Evolutionary conservation across 1,140 invertebrate species (phyloP).

Genomic region (Cotesia glomerata): DNA sequence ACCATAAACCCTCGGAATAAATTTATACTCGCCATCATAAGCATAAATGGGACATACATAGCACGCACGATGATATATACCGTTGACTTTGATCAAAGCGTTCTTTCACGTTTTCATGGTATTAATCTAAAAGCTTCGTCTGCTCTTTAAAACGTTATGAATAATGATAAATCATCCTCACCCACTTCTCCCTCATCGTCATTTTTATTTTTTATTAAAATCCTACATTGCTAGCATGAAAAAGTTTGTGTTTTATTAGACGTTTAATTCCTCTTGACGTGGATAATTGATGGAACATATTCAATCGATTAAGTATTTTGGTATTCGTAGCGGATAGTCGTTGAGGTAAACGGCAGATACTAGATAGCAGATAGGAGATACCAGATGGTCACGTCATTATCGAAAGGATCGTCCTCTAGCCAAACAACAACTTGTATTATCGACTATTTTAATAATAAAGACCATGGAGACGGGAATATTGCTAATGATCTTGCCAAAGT

Average conservation of each 20-base stretch:
- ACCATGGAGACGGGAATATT: slow-evolving; percentile 10
- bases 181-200: background rate
- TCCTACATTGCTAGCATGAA: too few relatives aligned
- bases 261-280: background rate
- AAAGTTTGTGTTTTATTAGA: too few relatives aligned
- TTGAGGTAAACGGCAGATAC: background rate
- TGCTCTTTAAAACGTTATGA: background rate
- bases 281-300: background rate
- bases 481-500: slow-evolving; percentile 32
- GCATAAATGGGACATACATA: slow-evolving; percentile 38
- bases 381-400: slow-evolving; percentile 57
- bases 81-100: slow-evolving; percentile 33
- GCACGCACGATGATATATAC: slow-evolving; percentile 22
- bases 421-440: slow-evolving; percentile 51
- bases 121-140: slow-evolving; percentile 31
- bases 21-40: slow-evolving; percentile 44
- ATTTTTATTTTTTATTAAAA: background rate
- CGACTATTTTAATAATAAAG: slow-evolving; percentile 53
- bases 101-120: slow-evolving; percentile 36
- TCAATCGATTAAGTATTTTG: too few relatives aligned
- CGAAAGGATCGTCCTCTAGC: slow-evolving; percentile 54
- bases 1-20: slow-evolving; percentile 31
- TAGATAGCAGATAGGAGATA: slow-evolving; percentile 36
- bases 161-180: background rate
- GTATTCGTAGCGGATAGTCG: too few relatives aligned